Percentiles rank a stretch among this genome's conserved stretches.
Evolutionary conservation across 2,797 vertebrate genomes (phyloP).

Genomic region (Mionectes olivaceus): DNA sequence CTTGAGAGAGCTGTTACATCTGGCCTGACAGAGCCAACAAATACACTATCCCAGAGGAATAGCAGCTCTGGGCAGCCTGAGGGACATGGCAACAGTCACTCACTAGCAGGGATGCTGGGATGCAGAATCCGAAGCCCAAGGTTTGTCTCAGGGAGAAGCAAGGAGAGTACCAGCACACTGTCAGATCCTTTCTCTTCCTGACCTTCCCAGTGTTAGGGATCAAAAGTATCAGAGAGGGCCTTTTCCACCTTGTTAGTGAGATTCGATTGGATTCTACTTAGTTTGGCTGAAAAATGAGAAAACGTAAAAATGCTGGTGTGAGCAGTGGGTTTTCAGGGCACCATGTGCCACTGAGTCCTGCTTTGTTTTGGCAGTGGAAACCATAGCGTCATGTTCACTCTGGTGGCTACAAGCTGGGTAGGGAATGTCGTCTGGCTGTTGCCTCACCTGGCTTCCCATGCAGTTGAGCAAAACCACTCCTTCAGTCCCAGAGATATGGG

Average conservation of each 20-base stretch:
- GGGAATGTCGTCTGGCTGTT: rapidly evolving
- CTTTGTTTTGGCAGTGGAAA: neutral
- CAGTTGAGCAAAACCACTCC: rapidly evolving
- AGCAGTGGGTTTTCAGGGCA: neutral
- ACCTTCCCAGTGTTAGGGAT: neutral
- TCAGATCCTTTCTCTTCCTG: neutral
- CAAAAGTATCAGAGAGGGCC: neutral
- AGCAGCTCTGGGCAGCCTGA: neutral
- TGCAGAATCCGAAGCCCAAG: too few species aligned
- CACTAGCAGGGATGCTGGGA: neutral
- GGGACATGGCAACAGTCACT: rapidly evolving
- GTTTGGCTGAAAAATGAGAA: neutral
- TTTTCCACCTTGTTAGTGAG: rapidly evolving
- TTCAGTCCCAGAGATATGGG: neutral
- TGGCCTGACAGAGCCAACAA: neutral
- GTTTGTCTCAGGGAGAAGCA: neutral
- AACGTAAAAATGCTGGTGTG: neutral
- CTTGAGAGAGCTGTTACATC: neutral
- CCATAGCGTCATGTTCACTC: rapidly evolving
- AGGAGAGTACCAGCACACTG: rapidly evolving
- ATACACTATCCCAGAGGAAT: neutral
- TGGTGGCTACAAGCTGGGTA: neutral
- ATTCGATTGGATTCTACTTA: rapidly evolving
- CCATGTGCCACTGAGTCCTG: rapidly evolving
- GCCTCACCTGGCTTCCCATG: neutral